Evolutionary conservation across 2,113 vertebrate species (phyloP).

Genomic region (Tragelaphus buxtoni): DNA sequence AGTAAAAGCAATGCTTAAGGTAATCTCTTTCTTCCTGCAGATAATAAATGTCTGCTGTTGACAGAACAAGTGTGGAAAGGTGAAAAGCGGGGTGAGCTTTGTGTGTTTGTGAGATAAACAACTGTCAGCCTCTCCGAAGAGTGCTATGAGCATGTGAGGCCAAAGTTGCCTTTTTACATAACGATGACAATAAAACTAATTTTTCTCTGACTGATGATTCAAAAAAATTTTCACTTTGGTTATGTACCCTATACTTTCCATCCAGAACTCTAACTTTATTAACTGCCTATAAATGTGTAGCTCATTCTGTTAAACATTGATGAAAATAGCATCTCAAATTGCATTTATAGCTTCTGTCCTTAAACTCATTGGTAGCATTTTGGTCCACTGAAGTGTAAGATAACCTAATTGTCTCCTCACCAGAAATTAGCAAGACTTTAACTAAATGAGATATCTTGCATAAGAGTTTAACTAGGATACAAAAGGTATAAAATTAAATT

Average conservation of each 20-base stretch:
- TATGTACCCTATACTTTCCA: slow-evolving; percentile 3
- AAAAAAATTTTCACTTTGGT: not conserved
- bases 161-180: slow-evolving; percentile 47
- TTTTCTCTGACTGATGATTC: not conserved
- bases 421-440: not conserved
- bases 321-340: not conserved
- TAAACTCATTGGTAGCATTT: not conserved
- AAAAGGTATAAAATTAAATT: not conserved
- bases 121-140: slow-evolving; percentile 23
- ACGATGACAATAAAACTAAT: slow-evolving; percentile 27
- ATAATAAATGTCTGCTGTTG: slow-evolving; percentile 73
- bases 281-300: not conserved
- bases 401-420: not conserved
- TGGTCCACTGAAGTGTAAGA: not conserved
- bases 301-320: not conserved
- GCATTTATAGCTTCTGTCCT: not conserved
- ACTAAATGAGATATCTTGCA: not conserved
- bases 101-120: slow-evolving; percentile 68
- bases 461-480: not conserved
- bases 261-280: slow-evolving; percentile 20
- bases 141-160: not conserved
- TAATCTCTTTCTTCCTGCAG: slow-evolving; percentile 68
- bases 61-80: slow-evolving; percentile 62
- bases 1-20: slow-evolving; percentile 59
- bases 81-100: slow-evolving; percentile 58